Evolutionary conservation across 1,140 invertebrate species (phyloP).

Genomic region (Achroia grisella): DNA sequence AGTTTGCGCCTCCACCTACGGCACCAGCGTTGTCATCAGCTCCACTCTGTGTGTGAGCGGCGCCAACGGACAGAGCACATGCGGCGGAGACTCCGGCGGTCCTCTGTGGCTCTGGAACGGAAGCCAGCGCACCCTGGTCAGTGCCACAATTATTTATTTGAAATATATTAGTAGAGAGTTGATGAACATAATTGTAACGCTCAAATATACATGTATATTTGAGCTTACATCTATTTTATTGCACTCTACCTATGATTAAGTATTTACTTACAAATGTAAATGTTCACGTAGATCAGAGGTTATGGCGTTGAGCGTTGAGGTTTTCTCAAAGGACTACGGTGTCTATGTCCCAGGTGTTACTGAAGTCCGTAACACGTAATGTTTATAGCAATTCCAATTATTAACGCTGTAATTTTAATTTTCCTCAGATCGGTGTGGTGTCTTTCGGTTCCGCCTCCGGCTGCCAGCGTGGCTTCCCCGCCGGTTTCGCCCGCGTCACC

Average conservation of each 20-base stretch:
- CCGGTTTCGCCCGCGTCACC: constrained; percentile 26
- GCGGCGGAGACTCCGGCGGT: constrained; percentile 33
- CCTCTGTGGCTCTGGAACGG: constrained; percentile 11
- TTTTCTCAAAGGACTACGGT: too few species aligned
- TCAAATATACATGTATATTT: too few species aligned
- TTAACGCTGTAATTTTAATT: constrained; percentile 2
- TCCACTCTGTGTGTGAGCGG: constrained; percentile 24
- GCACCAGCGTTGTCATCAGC: constrained; percentile 4
- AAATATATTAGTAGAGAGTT: not conserved
- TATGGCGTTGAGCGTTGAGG: too few species aligned
- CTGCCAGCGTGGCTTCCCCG: constrained; percentile 18
- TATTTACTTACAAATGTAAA: too few species aligned
- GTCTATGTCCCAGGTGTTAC: too few species aligned
- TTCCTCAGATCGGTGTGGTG: constrained; percentile 68
- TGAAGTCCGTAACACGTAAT: too few species aligned
- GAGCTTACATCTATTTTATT: too few species aligned
- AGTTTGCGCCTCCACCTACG: constrained; percentile 17
- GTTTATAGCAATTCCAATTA: not conserved
- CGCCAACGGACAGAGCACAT: constrained; percentile 18
- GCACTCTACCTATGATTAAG: too few species aligned
- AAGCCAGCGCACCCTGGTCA: constrained; percentile 9
- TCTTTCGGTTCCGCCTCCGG: constrained; percentile 56
- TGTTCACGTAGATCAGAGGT: too few species aligned
- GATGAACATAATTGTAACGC: too few species aligned
- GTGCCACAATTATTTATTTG: not conserved